Evolutionary conservation across 2,888 invertebrate species (phyloP).

Genomic region (Pycnomerus fuliginosus): DNA sequence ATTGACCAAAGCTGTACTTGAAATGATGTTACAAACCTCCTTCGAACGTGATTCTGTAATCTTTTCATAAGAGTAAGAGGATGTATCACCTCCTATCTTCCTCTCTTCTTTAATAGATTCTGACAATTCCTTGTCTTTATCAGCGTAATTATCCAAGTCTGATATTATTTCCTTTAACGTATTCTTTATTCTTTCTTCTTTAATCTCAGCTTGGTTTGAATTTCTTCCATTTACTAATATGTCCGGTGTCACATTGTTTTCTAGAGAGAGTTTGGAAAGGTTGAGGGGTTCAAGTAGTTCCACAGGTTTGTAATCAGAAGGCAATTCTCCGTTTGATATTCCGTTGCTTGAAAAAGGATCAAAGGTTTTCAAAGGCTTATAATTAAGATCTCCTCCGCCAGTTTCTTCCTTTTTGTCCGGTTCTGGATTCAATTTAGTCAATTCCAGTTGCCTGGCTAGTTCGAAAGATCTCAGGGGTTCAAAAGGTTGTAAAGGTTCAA

Average conservation of each 20-base stretch:
- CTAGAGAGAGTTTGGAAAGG: conserved; percentile 6
- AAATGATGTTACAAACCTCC: conserved; percentile 23
- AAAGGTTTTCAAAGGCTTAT: no score
- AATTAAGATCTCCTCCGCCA: no score
- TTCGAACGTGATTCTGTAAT: conserved; percentile 13
- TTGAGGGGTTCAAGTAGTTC: conserved; percentile 31
- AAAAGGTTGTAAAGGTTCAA: conserved; percentile 45
- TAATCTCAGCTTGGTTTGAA: conserved; percentile 50
- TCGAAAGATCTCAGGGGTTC: conserved; percentile 47
- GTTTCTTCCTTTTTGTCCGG: conserved; percentile 1
- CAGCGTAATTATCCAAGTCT: conserved; percentile 60
- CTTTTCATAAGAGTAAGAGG: conserved; percentile 27
- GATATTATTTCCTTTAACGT: conserved; percentile 62
- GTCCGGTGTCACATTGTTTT: no score
- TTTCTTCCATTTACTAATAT: no score
- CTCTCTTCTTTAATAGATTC: conserved; percentile 23
- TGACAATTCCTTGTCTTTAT: conserved; percentile 49
- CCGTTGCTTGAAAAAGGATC: no score
- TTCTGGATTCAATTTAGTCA: conserved; percentile 4
- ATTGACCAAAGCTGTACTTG: conserved; percentile 4
- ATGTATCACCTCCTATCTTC: conserved; percentile 4
- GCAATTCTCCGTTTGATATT: conserved; percentile 5
- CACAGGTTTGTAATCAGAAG: conserved; percentile 30
- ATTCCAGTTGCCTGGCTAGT: conserved; percentile 41
- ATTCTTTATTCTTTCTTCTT: conserved; percentile 58